Conservation (phyloP, 1,140 invertebrate species). For the Aphelenchoides fujianensis region DNA sequence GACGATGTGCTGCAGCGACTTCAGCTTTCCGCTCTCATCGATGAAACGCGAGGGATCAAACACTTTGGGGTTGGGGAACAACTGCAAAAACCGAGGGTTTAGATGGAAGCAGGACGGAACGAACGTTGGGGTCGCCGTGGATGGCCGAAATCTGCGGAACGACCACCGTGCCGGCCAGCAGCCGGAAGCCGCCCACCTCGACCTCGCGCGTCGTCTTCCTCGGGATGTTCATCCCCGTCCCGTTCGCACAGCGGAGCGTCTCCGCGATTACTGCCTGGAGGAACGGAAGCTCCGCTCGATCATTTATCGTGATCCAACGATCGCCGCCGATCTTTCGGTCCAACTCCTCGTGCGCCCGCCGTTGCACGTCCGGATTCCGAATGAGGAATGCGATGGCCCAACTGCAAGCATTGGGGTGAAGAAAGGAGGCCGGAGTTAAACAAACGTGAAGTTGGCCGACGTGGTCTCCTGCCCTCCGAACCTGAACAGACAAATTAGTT, state of each 20-base stretch:
- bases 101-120: neutral
- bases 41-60: neutral
- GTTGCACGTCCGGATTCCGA: conserved; percentile 14
- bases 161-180: neutral
- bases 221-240: neutral
- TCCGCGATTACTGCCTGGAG: conserved; percentile 11
- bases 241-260: neutral
- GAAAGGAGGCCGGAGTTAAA: too few species aligned
- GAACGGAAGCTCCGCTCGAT: conserved; percentile 9
- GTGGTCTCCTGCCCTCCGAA: too few species aligned
- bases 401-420: too few species aligned
- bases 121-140: neutral
- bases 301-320: conserved; percentile 18
- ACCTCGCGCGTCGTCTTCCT: neutral
- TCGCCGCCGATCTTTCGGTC: conserved; percentile 16
- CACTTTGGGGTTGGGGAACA: neutral
- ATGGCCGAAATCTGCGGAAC: neutral
- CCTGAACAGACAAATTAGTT: neutral
- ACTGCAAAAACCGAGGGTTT: neutral
- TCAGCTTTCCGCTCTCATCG: neutral
- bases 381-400: conserved; percentile 24
- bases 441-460: too few species aligned
- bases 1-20: neutral
- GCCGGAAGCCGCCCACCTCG: neutral
- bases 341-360: conserved; percentile 19